These are phyloP conservation scores for Melopsittacus undulatus DNA, from an alignment of 2,797 vertebrate species.

Conservation along the genomic window DNA sequence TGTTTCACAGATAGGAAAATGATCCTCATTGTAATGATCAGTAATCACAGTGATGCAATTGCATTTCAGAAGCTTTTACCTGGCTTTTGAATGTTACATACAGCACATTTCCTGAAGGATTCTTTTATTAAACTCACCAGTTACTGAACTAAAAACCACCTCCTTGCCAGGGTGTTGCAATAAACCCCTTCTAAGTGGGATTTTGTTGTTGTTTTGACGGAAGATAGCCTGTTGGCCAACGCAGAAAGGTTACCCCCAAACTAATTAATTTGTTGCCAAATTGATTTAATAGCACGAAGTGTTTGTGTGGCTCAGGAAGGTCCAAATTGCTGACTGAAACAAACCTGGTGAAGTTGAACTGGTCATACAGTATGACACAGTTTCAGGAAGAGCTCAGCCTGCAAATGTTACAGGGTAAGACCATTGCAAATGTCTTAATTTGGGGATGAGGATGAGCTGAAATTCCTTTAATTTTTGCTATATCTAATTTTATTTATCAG, in stretches of 20 bases:
- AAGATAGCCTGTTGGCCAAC: conserved; percentile 1
- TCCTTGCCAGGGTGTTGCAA: not conserved
- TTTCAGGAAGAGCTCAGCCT: not conserved
- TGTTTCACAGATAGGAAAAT: not conserved
- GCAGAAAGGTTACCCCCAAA: not conserved
- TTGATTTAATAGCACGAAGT: not conserved
- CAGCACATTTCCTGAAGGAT: not conserved
- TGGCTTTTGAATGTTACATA: not conserved
- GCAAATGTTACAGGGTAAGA: not conserved
- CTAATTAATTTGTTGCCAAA: not conserved
- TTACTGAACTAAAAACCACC: not conserved
- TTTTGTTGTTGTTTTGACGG: not conserved
- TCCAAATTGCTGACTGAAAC: not conserved
- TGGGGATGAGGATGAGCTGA: not conserved
- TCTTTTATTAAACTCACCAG: not conserved
- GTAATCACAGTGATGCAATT: not conserved
- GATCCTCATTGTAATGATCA: not conserved
- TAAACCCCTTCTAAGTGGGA: not conserved
- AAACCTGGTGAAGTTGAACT: not conserved
- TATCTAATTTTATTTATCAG: not conserved
- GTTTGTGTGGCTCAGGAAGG: not conserved
- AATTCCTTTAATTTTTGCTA: not conserved
- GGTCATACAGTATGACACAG: not conserved
- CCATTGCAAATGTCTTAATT: not conserved
- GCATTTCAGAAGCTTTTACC: not conserved